phyloP scores from a whole-genome alignment of 2,888 invertebrate genomes.

The Parnassius mnemosyne region DNA sequence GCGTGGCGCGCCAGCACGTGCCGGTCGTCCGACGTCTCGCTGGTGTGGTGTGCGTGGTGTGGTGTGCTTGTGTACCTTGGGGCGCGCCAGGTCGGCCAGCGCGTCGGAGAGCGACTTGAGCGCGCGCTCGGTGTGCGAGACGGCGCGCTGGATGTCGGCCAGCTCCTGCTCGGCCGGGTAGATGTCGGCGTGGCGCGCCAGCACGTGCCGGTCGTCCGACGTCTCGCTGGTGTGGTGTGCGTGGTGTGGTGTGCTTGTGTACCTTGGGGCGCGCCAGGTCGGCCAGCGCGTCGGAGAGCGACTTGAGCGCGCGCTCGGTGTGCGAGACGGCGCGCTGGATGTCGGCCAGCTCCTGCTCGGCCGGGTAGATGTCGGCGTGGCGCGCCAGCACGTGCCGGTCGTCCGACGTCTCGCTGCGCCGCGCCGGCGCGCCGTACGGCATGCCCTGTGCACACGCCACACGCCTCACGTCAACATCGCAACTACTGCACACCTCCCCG shows the following conservation, averaged over 20 bases:
- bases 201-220: constrained; percentile 97
- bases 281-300: constrained; percentile 93
- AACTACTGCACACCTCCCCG: too few relatives aligned
- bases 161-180: constrained; percentile 96
- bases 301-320: constrained; percentile 96
- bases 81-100: constrained; percentile 82
- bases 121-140: constrained; percentile 95
- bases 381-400: constrained; percentile 97
- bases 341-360: constrained; percentile 91
- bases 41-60: too few relatives aligned
- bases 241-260: too few relatives aligned
- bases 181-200: constrained; percentile 95
- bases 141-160: constrained; percentile 93
- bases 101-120: constrained; percentile 96
- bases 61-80: constrained; percentile 46
- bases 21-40: too few relatives aligned
- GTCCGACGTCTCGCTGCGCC: constrained; percentile 95
- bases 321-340: constrained; percentile 96
- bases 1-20: constrained; percentile 95
- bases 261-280: constrained; percentile 73
- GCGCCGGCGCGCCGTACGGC: constrained; percentile 75
- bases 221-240: constrained; percentile 94
- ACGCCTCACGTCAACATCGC: too few relatives aligned
- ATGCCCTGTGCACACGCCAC: constrained; percentile 33
- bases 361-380: constrained; percentile 96